Evolutionary conservation across 2,797 vertebrate genomes (phyloP).

Genomic region (Centroberyx gerrardi): DNA sequence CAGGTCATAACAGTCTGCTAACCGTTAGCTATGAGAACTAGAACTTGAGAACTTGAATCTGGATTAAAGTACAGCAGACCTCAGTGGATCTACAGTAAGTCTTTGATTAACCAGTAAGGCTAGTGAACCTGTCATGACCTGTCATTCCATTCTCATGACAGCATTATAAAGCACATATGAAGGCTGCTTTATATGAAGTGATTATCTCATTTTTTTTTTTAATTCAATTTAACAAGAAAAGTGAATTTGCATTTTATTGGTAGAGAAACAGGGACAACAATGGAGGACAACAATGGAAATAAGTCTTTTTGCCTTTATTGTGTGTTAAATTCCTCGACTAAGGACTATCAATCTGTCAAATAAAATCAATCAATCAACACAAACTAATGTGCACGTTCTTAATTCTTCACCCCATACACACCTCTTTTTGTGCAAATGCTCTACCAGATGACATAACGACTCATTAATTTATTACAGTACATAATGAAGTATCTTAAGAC

Average conservation of each 20-base stretch:
- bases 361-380: too few relatives aligned
- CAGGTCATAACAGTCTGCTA: slow-evolving; percentile 16
- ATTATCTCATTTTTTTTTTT: neutral
- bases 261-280: too few relatives aligned
- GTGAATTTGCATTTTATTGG: slow-evolving; percentile 1
- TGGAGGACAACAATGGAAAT: too few relatives aligned
- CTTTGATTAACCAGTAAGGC: neutral
- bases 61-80: neutral
- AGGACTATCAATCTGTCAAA: too few relatives aligned
- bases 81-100: neutral
- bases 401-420: too few relatives aligned
- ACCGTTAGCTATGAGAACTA: neutral
- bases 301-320: too few relatives aligned
- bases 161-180: slow-evolving; percentile 16
- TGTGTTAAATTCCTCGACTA: too few relatives aligned
- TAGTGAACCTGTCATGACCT: neutral
- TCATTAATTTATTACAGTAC: neutral
- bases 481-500: neutral
- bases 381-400: too few relatives aligned
- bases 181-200: neutral
- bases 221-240: neutral
- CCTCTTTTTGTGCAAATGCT: too few relatives aligned
- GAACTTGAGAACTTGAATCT: neutral
- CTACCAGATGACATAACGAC: neutral
- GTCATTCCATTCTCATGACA: slow-evolving; percentile 18